Conservation (phyloP, 1,140 invertebrate species). For the Drosophila santomea region DNA sequence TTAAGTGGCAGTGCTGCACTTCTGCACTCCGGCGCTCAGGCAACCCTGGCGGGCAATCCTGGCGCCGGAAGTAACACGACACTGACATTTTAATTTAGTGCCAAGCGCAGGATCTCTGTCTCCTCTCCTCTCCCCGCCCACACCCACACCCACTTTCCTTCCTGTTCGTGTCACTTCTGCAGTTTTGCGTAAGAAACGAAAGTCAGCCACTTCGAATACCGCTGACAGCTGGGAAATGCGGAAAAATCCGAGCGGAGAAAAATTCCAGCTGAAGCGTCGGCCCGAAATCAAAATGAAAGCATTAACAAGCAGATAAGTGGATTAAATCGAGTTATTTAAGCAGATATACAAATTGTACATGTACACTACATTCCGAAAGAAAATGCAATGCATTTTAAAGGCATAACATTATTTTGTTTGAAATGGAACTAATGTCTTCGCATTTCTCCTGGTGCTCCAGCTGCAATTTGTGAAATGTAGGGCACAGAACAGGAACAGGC, state of each 20-base stretch:
- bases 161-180: slow-evolving; percentile 48
- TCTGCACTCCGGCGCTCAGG: slow-evolving; percentile 11
- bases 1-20: slow-evolving; percentile 61
- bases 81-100: slow-evolving; percentile 83
- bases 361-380: not conserved
- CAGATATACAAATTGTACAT: not conserved
- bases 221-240: slow-evolving; percentile 47
- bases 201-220: slow-evolving; percentile 47
- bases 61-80: slow-evolving; percentile 78
- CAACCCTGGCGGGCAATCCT: slow-evolving; percentile 26
- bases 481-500: slow-evolving; percentile 18
- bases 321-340: slow-evolving; percentile 10
- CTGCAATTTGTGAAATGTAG: slow-evolving; percentile 15
- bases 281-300: slow-evolving; percentile 30
- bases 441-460: not conserved
- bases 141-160: not conserved
- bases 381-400: not conserved
- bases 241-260: slow-evolving; percentile 1
- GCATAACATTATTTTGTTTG: not conserved
- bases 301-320: slow-evolving; percentile 35
- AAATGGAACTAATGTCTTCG: slow-evolving; percentile 4
- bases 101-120: slow-evolving; percentile 50
- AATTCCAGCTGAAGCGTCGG: slow-evolving; percentile 6
- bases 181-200: slow-evolving; percentile 54
- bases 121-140: not conserved